Conservation (phyloP, 2,797 vertebrate species). For the Pygocentrus nattereri region DNA sequence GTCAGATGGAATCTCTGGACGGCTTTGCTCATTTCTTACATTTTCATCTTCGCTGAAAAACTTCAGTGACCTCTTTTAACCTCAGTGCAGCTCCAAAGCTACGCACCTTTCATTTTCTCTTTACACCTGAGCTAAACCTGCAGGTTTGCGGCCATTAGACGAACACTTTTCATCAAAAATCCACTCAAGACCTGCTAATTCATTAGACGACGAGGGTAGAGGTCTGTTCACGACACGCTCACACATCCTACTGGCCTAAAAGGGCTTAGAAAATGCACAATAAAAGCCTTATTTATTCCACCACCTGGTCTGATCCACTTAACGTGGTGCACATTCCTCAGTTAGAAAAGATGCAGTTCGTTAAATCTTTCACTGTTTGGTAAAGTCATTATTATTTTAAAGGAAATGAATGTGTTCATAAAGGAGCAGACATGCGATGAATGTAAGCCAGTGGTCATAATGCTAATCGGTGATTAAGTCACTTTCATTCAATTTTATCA, state of each 20-base stretch:
- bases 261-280: neutral
- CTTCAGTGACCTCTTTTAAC: neutral
- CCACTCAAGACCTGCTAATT: neutral
- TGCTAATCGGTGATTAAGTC: no score
- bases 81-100: neutral
- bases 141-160: neutral
- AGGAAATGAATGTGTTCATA: neutral
- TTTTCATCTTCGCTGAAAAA: neutral
- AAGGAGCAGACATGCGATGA: no score
- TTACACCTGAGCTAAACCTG: neutral
- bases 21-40: neutral
- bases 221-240: neutral
- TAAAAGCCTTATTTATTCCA: neutral
- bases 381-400: no score
- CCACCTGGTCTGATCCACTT: neutral
- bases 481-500: neutral
- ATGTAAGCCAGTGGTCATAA: no score
- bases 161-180: neutral
- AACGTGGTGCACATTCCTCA: neutral
- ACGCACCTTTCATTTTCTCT: neutral
- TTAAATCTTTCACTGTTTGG: no score
- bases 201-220: neutral
- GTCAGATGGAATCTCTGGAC: neutral
- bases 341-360: neutral
- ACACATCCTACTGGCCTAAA: neutral